A percentile compares a stretch with the other conserved stretches of the same genome.
phyloP scores from a whole-genome alignment of 2,797 vertebrate species.

The Megalops cyprinoides region DNA sequence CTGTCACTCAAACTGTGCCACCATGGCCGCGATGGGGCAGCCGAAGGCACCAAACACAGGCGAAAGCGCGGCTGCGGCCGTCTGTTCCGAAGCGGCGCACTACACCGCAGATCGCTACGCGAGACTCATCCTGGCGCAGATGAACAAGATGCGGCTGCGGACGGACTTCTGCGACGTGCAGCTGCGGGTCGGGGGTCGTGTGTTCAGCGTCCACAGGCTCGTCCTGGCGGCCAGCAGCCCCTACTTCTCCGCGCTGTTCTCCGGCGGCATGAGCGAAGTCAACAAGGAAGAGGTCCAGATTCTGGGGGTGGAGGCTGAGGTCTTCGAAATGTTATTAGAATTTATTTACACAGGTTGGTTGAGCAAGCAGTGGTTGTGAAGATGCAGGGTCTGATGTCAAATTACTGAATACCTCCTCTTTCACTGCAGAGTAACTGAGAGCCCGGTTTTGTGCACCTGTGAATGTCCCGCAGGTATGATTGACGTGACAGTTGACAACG shows the following conservation, averaged over 20 bases:
- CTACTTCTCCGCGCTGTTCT: conserved; percentile 91
- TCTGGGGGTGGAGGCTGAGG: conserved; percentile 83
- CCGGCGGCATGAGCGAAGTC: conserved; percentile 89
- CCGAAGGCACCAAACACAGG: conserved; percentile 40
- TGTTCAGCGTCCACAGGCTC: conserved; percentile 87
- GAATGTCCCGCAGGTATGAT: conserved; percentile 75
- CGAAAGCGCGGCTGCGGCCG: conserved; percentile 32
- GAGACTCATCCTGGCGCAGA: conserved; percentile 86
- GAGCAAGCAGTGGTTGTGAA: no score
- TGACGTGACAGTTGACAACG: conserved; percentile 85
- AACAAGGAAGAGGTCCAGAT: conserved; percentile 88
- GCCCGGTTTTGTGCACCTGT: conserved; percentile 9
- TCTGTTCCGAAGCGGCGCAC: conserved; percentile 55
- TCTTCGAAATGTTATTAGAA: conserved; percentile 87
- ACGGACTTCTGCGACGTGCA: conserved; percentile 91
- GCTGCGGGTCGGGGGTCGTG: conserved; percentile 80
- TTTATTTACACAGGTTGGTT: conserved; percentile 87
- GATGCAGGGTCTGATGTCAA: no score
- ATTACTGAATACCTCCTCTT: no score
- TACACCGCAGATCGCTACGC: conserved; percentile 86
- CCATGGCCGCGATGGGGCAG: conserved; percentile 57
- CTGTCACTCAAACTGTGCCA: conserved; percentile 9
- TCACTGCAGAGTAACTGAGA: no score
- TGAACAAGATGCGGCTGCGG: conserved; percentile 87
- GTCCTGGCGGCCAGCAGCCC: conserved; percentile 94